Base-by-base conservation (phyloP, 2,113 vertebrate genomes). In the Sylvietta virens region DNA sequence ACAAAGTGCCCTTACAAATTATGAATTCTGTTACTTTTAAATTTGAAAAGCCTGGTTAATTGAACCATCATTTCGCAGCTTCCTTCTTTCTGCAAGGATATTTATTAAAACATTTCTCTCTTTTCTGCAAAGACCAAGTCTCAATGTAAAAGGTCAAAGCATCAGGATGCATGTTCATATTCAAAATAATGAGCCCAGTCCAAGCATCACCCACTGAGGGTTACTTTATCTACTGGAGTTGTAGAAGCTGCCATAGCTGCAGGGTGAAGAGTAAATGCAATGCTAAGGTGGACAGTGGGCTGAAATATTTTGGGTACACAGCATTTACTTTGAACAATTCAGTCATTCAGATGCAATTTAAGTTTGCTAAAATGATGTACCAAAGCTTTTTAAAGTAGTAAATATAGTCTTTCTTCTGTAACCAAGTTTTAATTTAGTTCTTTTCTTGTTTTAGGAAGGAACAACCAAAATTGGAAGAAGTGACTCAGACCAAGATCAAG, bases 391-490 rank as follows among this genome's bases (percentile, higher is more conserved):
- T 35, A 0, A 54, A 48, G 44, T 28, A 54, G 15, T 35, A 35
- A 22, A 23, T 69, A 9, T 56, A 47, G 35, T n/a, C 21, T 16
- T 24, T 20, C 65, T 85, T 33, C 45, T 26, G 10, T 48, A 77
- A 80, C 28, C 3, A 7, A 33, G 16, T 61, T 86, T 72, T 88
- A 77, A 87, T 89, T 77, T 57, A 18, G 0, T 70, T 90, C 2
- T 89, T 90, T 81, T 79, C 40, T 87, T 78, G 7, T 47, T 97
- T 91, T 96, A 99, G 99, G 99, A 99, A 96, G 99, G 99, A 94
- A 97, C 98, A 79, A 99, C 99, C 81, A 98, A 97, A 97, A 99
- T 99, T 86, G 99, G 99, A 97, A 98, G 98, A 93, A 98, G 97
- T 87, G 98, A 98, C 80, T 98, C 98, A 79, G 97, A 98, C 51